A percentile compares a stretch with the other conserved stretches of the same genome.
Conservation (phyloP, 2,888 invertebrate genomes). For the Lithosia quadra region DNA sequence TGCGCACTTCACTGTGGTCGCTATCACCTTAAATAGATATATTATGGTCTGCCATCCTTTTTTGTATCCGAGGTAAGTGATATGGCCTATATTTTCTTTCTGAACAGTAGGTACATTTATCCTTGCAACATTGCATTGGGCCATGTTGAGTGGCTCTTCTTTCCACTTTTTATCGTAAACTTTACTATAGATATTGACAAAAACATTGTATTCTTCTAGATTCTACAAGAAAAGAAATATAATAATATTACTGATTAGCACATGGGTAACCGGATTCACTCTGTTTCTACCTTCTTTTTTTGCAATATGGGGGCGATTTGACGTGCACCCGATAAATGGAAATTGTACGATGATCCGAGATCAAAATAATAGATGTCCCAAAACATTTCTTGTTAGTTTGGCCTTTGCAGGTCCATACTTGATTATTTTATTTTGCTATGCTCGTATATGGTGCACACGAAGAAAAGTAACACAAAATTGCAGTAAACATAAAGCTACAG, state of each 20-base stretch:
- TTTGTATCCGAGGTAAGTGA: slow-evolving; percentile 90
- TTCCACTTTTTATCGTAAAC: not conserved
- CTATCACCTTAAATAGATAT: slow-evolving; percentile 94
- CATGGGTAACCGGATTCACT: slow-evolving; percentile 91
- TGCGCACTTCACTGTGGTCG: slow-evolving; percentile 92
- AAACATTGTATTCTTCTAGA: slow-evolving; percentile 73
- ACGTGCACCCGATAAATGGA: slow-evolving; percentile 90
- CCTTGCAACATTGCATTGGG: not conserved
- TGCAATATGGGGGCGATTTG: slow-evolving; percentile 92
- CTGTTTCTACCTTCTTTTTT: slow-evolving; percentile 90
- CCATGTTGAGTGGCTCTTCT: not conserved
- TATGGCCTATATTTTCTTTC: not conserved
- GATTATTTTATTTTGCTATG: slow-evolving; percentile 93
- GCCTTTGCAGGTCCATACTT: slow-evolving; percentile 94
- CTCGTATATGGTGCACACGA: slow-evolving; percentile 93
- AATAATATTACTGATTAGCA: slow-evolving; percentile 89
- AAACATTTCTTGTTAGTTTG: slow-evolving; percentile 91
- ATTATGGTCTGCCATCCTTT: slow-evolving; percentile 93
- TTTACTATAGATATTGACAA: not conserved
- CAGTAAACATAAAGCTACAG: slow-evolving; percentile 73
- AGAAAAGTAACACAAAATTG: slow-evolving; percentile 88
- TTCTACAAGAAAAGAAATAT: slow-evolving; percentile 90
- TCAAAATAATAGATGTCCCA: slow-evolving; percentile 89
- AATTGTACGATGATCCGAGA: slow-evolving; percentile 93
- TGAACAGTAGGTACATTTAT: not conserved